Base-by-base conservation (phyloP, 2,113 vertebrate species). In the Ploceus nigricollis region DNA sequence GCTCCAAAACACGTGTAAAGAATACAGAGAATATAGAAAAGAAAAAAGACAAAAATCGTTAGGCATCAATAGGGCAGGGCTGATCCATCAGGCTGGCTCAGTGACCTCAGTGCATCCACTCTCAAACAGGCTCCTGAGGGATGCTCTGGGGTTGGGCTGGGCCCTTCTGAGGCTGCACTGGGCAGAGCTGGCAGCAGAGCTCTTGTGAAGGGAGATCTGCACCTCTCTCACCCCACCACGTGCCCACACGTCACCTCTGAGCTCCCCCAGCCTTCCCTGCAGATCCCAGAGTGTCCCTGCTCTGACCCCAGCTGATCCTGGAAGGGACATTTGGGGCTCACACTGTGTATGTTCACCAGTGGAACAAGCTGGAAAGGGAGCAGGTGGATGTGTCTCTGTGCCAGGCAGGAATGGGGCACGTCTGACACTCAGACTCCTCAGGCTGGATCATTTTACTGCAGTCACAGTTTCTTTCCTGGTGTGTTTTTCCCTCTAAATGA, bases 241-340 rank as follows among this genome's bases (percentile, higher is more conserved):
- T 25, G 56, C 24, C 35, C 24, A 28, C 21, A 1, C 53, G 20
- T 28, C 20, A 1, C 33, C 65, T 21, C 24, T 0, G 0, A 76
- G 40, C 63, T 64, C 17, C 58, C 76, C 53, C 69, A 30, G 44
- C 57, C 57, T 50, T 37, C 33, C 28, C 72, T 58, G 72, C 11
- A 35, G 2, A 9, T 25, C 44, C 57, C 21, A 15, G 45, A 14
- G 6, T 9, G 57, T 13, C 47, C 75, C 37, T 17, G 10, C 58
- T 6, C 58, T 51, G 22, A 6, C 15, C 15, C 39, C 37, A n/a
- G 28, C 66, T 54, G 19, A 6, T 25, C 24, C 66, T 66, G n/a
- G 56, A 17, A 42, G 33, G 13, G 22, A 11, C n/a, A 5, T 57
- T 57, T 39, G 28, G n/a, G 47, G 15, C 57, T 53, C 54, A 10